These are phyloP conservation scores for Tenebrosternarchus preto DNA, from an alignment of 2,113 vertebrate genomes.

Conservation along the genomic window DNA sequence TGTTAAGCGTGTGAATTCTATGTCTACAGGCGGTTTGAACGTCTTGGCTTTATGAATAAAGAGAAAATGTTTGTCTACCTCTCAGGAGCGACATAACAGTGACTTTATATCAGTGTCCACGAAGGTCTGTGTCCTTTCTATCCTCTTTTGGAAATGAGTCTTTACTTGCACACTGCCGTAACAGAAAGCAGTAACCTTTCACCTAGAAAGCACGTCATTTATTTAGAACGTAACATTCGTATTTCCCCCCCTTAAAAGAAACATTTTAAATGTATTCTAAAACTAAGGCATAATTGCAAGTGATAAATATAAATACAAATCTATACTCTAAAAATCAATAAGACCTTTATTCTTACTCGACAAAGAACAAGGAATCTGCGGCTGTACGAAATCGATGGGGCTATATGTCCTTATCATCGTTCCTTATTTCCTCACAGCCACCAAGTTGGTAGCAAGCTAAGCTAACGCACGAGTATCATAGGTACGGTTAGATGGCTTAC, in stretches of 20 bases:
- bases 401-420: neutral
- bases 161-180: neutral
- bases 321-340: too few relatives aligned
- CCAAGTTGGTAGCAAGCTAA: too few relatives aligned
- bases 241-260: neutral
- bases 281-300: neutral
- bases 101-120: neutral
- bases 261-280: neutral
- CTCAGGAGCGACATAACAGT: constrained; percentile 73
- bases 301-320: too few relatives aligned
- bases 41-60: neutral
- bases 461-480: neutral
- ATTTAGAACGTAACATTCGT: constrained; percentile 39
- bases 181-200: constrained; percentile 58
- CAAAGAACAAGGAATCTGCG: constrained; percentile 31
- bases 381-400: neutral
- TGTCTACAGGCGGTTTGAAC: neutral
- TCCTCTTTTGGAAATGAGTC: neutral
- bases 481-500: too few relatives aligned
- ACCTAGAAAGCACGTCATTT: constrained; percentile 52
- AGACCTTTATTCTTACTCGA: neutral
- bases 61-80: constrained; percentile 63
- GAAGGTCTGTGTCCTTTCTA: constrained; percentile 1
- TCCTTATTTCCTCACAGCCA: too few relatives aligned
- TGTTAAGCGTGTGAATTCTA: too few relatives aligned